Base-by-base conservation (phyloP, 2,888 invertebrate species). In the Tetragonisca angustula region DNA sequence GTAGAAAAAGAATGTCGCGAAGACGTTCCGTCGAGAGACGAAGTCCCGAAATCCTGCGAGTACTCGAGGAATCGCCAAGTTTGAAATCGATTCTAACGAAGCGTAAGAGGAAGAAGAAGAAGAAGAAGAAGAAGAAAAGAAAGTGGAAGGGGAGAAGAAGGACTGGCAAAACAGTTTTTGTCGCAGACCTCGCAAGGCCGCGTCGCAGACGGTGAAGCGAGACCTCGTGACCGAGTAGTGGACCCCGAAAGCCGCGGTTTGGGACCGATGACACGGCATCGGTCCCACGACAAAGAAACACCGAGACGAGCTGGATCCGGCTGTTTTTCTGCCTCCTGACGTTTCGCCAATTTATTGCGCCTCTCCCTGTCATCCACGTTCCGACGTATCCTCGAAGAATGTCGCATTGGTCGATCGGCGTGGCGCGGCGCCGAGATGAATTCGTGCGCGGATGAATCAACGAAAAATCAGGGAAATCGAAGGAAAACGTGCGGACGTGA, bases 111-210 rank as follows among this genome's bases (percentile, higher is more conserved):
- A 3, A 36, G 21, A 19, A 54, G 24, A 4, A 17, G 50, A 32
- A 61, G 65, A 15, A 19, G 19, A 27, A 27, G 59, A 11, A n/a
- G n/a, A 56, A 43, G 52, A 67, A 69, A 21, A 50, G 36, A 62
- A n/a, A 32, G n/a, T 24, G 24, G 52, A 43, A 21, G 36, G 43
- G 43, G 59, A 13, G 17, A 17, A 32, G 67, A 73, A 80, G 89
- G 84, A 85, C 70, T 75, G 76, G 83, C 78, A 79, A 32, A 86
- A 87, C 79, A 70, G 84, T 90, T 91, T 91, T 91, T 91, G 91
- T 83, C 78, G 84, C 74, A 87, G 76, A 88, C 86, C 84, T 87
- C 82, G 88, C 91, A 90, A 91, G 90, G 89, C 86, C 88, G 87
- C 84, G 85, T 84, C 87, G 88, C 80, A 89, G 90, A 87, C 90